Conservation (phyloP, 2,888 invertebrate species). For the Cheilosia soror region DNA sequence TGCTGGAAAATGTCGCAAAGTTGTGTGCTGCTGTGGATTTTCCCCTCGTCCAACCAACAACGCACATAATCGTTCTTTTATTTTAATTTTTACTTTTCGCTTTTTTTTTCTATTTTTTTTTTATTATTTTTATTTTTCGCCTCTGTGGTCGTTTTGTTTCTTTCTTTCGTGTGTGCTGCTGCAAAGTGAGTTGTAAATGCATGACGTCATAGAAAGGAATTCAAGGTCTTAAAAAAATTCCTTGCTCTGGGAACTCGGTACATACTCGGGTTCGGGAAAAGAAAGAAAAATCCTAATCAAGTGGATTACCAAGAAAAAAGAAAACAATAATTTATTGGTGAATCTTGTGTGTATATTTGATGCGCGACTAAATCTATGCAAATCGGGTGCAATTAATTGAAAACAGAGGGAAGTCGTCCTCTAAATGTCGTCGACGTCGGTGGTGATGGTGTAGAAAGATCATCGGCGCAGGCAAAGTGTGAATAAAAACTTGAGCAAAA, state of each 20-base stretch:
- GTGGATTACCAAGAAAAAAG: not conserved
- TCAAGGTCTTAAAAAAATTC: slow-evolving; percentile 81
- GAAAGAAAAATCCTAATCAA: slow-evolving; percentile 18
- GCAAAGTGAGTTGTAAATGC: slow-evolving; percentile 74
- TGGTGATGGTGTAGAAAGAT: slow-evolving; percentile 32
- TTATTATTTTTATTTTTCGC: slow-evolving; percentile 57
- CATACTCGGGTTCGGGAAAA: slow-evolving; percentile 11
- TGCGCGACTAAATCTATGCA: slow-evolving; percentile 21
- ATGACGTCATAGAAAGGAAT: slow-evolving; percentile 83
- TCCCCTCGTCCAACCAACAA: slow-evolving; percentile 48
- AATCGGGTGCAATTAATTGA: slow-evolving; percentile 42
- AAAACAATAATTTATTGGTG: slow-evolving; percentile 40
- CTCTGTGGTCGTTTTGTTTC: slow-evolving; percentile 59
- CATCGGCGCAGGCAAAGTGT: slow-evolving; percentile 54
- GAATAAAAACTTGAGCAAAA: slow-evolving; percentile 22
- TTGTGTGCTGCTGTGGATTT: slow-evolving; percentile 43
- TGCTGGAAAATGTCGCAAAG: slow-evolving; percentile 32
- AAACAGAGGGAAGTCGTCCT: slow-evolving; percentile 27
- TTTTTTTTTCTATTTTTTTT: slow-evolving; percentile 30
- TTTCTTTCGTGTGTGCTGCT: slow-evolving; percentile 40
- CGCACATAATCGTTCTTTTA: slow-evolving; percentile 58
- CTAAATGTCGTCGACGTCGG: slow-evolving; percentile 32
- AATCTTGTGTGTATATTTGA: slow-evolving; percentile 22
- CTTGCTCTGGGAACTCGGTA: slow-evolving; percentile 1
- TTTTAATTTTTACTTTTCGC: slow-evolving; percentile 18